Evolutionary conservation across 1,140 invertebrate genomes (phyloP).

Genomic region (Drosophila oshimai): DNA sequence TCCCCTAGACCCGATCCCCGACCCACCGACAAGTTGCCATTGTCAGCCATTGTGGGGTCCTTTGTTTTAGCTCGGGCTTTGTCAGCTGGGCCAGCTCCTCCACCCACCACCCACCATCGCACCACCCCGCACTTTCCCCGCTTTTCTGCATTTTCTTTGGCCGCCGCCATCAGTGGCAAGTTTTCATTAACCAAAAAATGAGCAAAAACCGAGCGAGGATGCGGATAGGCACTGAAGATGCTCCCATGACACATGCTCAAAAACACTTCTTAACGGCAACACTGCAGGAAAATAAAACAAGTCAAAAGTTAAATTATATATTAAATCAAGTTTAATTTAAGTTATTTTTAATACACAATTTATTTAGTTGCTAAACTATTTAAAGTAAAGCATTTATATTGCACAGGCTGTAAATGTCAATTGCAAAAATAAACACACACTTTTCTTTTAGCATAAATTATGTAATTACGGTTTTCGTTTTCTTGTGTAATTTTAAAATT

Average conservation of each 20-base stretch:
- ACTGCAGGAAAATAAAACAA: background rate
- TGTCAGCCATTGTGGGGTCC: constrained; percentile 39
- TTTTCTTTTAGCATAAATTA: too few species aligned
- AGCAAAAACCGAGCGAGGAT: background rate
- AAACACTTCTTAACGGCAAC: background rate
- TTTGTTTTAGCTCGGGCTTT: constrained; percentile 41
- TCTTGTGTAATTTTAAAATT: too few species aligned
- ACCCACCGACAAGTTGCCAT: constrained; percentile 35
- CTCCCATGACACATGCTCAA: constrained; percentile 7
- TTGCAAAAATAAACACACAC: too few species aligned
- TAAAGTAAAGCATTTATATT: too few species aligned
- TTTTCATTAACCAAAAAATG: constrained; percentile 65
- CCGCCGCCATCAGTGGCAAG: constrained; percentile 53
- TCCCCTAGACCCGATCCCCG: background rate
- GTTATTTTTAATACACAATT: too few species aligned
- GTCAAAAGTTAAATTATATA: background rate
- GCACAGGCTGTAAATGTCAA: too few species aligned
- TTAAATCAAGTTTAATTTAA: too few species aligned
- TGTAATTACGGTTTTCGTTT: too few species aligned
- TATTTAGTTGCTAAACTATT: too few species aligned
- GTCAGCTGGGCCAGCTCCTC: constrained; percentile 46
- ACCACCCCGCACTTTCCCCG: background rate
- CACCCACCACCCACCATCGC: background rate
- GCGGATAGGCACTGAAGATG: background rate
- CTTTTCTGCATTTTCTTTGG: constrained; percentile 29